These are phyloP conservation scores for Torymus auratus DNA, from an alignment of 2,888 invertebrate genomes.

Conservation along the genomic window DNA sequence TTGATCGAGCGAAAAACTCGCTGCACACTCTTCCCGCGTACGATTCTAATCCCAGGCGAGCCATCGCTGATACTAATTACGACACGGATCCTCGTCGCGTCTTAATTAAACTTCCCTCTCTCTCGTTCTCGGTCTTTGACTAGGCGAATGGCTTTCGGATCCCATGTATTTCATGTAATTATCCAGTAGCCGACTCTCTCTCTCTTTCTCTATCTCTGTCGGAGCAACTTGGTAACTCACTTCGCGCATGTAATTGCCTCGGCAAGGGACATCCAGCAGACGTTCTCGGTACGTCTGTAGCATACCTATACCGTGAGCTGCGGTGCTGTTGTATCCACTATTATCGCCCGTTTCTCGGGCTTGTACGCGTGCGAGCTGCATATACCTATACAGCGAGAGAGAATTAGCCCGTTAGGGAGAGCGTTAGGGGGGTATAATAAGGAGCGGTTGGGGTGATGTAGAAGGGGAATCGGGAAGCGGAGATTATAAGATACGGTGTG, in stretches of 20 bases:
- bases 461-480: neutral
- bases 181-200: neutral
- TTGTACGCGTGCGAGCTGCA: neutral
- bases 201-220: neutral
- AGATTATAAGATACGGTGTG: too few species aligned
- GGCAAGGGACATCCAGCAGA: neutral
- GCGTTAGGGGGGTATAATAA: slow-evolving; percentile 13
- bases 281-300: too few species aligned
- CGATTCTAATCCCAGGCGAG: slow-evolving; percentile 30
- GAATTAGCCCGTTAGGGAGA: slow-evolving; percentile 19
- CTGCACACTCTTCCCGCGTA: neutral
- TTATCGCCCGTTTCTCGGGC: neutral
- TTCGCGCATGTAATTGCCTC: slow-evolving; percentile 40
- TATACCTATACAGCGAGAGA: neutral
- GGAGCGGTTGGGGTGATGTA: neutral
- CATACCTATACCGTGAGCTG: neutral
- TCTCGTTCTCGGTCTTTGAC: slow-evolving; percentile 17
- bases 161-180: slow-evolving; percentile 28
- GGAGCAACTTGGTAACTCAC: slow-evolving; percentile 20
- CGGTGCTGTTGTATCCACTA: neutral
- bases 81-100: slow-evolving; percentile 24
- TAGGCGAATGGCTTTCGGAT: slow-evolving; percentile 37
- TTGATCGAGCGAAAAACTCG: neutral
- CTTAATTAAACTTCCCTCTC: slow-evolving; percentile 32
- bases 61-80: slow-evolving; percentile 36